Evolutionary conservation across 2,888 invertebrate species (phyloP).

Genomic region (Parnassius smintheus): DNA sequence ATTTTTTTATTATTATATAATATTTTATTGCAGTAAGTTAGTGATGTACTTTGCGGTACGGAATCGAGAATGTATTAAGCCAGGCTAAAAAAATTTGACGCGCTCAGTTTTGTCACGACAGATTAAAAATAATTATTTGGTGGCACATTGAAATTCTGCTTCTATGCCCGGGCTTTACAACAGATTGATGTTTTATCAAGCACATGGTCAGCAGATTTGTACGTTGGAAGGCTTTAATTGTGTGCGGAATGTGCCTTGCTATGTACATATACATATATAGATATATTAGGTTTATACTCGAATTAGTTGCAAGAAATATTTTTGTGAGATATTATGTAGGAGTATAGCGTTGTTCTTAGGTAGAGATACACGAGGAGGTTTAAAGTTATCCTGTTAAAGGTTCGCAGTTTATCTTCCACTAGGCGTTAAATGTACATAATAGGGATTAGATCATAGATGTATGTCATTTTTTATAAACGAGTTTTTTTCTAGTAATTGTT

Average conservation of each 20-base stretch:
- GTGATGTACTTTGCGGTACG: slow-evolving; percentile 63
- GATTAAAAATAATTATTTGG: slow-evolving; percentile 10
- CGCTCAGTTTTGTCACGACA: slow-evolving; percentile 20
- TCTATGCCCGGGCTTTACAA: slow-evolving; percentile 51
- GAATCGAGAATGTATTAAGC: slow-evolving; percentile 32
- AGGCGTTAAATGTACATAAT: slow-evolving; percentile 75
- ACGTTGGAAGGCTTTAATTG: slow-evolving; percentile 73
- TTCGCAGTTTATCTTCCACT: slow-evolving; percentile 81
- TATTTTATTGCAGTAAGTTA: slow-evolving; percentile 74
- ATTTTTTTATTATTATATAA: slow-evolving; percentile 71
- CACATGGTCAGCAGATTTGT: slow-evolving; percentile 69
- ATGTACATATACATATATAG: slow-evolving; percentile 67
- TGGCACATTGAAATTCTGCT: slow-evolving; percentile 32
- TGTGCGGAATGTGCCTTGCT: slow-evolving; percentile 82
- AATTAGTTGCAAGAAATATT: slow-evolving; percentile 80
- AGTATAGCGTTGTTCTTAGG: slow-evolving; percentile 68
- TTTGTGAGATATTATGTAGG: slow-evolving; percentile 75
- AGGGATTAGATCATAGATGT: slow-evolving; percentile 68
- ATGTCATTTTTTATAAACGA: slow-evolving; percentile 62
- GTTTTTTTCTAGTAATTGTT: slow-evolving; percentile 75
- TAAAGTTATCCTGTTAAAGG: slow-evolving; percentile 77
- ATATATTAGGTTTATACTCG: slow-evolving; percentile 77
- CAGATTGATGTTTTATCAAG: slow-evolving; percentile 73
- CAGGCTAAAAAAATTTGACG: slow-evolving; percentile 31
- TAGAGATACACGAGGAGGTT: slow-evolving; percentile 66